phyloP scores from a whole-genome alignment of 2,113 vertebrate species.

The Etheostoma spectabile region DNA sequence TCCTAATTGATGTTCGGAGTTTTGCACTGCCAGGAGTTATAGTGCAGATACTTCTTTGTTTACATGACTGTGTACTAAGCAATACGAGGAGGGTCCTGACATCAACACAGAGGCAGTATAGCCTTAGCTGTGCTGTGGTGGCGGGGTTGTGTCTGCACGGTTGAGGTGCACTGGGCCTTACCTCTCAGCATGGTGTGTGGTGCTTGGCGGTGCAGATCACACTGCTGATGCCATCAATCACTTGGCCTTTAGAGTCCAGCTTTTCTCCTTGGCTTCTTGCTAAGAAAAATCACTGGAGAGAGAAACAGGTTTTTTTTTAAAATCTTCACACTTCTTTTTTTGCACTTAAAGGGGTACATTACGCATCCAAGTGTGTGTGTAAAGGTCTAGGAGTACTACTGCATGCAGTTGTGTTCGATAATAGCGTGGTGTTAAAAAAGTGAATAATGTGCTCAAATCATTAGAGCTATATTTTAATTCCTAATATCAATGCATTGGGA shows the following conservation, averaged over 20 bases:
- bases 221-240: conserved; percentile 92
- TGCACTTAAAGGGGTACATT: background rate
- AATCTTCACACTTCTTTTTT: background rate
- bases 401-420: too few species aligned
- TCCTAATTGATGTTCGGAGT: too few species aligned
- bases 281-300: conserved; percentile 91
- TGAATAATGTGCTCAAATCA: too few species aligned
- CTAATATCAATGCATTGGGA: too few species aligned
- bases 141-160: too few species aligned
- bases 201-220: conserved; percentile 94
- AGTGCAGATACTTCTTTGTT: background rate
- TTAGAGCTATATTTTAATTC: too few species aligned
- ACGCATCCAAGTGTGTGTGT: background rate
- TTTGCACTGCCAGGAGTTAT: background rate
- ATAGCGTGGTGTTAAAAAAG: too few species aligned
- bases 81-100: background rate
- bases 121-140: background rate
- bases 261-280: conserved; percentile 94
- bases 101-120: conserved; percentile 63
- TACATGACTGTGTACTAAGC: background rate
- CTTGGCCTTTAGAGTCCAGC: conserved; percentile 92
- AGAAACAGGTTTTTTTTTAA: too few species aligned
- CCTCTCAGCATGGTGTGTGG: conserved; percentile 94
- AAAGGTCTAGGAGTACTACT: background rate
- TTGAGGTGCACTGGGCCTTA: conserved; percentile 64